A percentile compares a stretch with the other conserved stretches of the same genome.
phyloP scores from a whole-genome alignment of 1,140 invertebrate species.

The Sinonovacula constricta region DNA sequence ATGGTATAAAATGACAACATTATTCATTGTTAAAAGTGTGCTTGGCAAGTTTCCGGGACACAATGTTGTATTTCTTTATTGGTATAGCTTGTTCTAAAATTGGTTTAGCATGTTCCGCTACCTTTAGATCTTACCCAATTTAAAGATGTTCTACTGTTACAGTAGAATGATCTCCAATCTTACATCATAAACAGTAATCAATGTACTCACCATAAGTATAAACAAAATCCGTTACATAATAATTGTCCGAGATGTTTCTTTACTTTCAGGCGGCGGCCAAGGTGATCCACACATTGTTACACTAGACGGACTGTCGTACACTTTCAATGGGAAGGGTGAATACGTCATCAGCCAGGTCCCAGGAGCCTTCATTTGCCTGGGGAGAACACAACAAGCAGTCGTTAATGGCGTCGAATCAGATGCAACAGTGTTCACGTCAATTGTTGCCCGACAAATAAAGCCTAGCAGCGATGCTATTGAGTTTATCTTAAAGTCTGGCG shows the following conservation, averaged over 20 bases:
- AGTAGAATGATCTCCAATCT: not conserved
- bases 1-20: not conserved
- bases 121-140: no score
- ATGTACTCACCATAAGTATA: no score
- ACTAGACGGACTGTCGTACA: slow-evolving; percentile 93
- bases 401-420: slow-evolving; percentile 7
- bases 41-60: not conserved
- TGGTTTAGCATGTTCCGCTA: no score
- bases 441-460: slow-evolving; percentile 7
- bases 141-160: not conserved
- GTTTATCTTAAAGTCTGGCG: slow-evolving; percentile 6
- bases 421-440: slow-evolving; percentile 26
- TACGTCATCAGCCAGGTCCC: slow-evolving; percentile 82
- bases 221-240: not conserved
- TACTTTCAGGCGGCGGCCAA: slow-evolving; percentile 37
- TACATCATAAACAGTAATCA: no score
- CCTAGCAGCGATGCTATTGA: slow-evolving; percentile 2
- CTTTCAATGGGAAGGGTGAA: slow-evolving; percentile 97
- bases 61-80: not conserved
- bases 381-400: not conserved
- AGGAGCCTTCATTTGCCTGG: slow-evolving; percentile 10
- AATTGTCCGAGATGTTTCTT: not conserved
- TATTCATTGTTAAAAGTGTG: not conserved
- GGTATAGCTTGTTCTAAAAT: no score
- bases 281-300: slow-evolving; percentile 97